A percentile compares a stretch with the other conserved stretches of the same genome.
phyloP scores from a whole-genome alignment of 2,797 vertebrate genomes.

The Silurus lanzhouensis region DNA sequence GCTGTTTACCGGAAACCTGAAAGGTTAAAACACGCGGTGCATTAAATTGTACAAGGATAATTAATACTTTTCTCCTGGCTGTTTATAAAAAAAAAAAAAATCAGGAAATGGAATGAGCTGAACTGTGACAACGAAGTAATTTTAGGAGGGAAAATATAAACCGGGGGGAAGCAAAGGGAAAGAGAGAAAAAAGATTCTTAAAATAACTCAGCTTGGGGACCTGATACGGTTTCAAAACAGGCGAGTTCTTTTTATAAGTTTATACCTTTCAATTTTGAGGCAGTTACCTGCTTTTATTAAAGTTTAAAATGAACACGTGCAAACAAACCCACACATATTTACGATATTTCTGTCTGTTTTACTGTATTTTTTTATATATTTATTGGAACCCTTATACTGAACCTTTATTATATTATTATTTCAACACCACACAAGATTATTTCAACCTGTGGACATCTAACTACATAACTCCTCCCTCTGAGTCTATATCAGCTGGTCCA shows the following conservation, averaged over 20 bases:
- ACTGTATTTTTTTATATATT: no score
- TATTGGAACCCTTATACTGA: no score
- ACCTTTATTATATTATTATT: no score
- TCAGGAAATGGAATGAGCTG: constrained; percentile 92
- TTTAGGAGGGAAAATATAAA: constrained; percentile 78
- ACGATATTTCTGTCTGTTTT: no score
- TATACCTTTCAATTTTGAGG: constrained; percentile 34
- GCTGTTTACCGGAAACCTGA: constrained; percentile 98
- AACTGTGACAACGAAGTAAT: constrained; percentile 89
- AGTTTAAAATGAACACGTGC: neutral
- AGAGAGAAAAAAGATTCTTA: neutral
- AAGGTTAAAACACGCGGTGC: constrained; percentile 99
- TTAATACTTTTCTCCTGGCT: constrained; percentile 99
- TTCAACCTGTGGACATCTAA: no score
- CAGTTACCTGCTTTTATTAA: constrained; percentile 47
- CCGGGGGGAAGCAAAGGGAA: neutral
- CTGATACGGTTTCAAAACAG: constrained; percentile 39
- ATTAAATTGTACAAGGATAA: constrained; percentile 99
- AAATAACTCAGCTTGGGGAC: constrained; percentile 12
- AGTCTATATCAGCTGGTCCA: no score
- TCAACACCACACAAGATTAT: no score
- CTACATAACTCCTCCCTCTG: no score
- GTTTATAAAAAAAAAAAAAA: constrained; percentile 91
- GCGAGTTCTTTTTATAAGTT: constrained; percentile 40
- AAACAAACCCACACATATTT: neutral